A percentile compares a stretch with the other conserved stretches of the same genome.
Conservation (phyloP, 2,113 vertebrate genomes). For the Rhinolophus ferrumequinum region DNA sequence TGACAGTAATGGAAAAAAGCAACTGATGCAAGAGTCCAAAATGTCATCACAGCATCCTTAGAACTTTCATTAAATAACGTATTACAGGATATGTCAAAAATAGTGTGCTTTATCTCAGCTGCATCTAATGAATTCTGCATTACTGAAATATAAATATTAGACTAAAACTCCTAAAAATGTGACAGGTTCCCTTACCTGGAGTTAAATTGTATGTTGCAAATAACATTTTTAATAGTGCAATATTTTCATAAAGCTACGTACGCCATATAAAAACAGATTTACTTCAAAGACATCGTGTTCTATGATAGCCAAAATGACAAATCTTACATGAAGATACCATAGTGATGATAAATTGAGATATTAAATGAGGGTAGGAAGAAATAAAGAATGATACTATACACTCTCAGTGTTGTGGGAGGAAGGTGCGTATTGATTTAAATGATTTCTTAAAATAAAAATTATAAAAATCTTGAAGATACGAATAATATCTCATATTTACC, state of each 20-base stretch:
- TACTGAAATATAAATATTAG: not conserved
- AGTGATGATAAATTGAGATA: not conserved
- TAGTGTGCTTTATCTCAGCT: not conserved
- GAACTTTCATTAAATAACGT: not conserved
- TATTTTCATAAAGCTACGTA: conserved; percentile 18
- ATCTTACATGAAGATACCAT: not conserved
- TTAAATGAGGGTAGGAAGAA: not conserved
- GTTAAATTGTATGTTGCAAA: not conserved
- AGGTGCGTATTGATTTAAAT: not conserved
- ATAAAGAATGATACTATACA: not conserved
- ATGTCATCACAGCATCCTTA: not conserved
- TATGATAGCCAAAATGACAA: not conserved
- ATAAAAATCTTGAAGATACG: conserved; percentile 13
- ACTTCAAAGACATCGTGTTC: not conserved
- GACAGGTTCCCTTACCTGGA: not conserved
- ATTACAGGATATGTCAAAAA: not conserved
- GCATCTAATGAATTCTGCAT: not conserved
- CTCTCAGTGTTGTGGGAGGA: not conserved
- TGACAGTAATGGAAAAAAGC: not conserved
- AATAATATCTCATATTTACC: not conserved
- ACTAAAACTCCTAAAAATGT: not conserved
- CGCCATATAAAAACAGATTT: conserved; percentile 11
- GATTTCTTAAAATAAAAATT: not conserved
- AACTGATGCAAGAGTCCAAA: not conserved
- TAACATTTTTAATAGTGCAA: not conserved